A percentile compares a stretch with the other conserved stretches of the same genome.
phyloP scores from a whole-genome alignment of 2,113 vertebrate species.

The Heteronetta atricapilla region DNA sequence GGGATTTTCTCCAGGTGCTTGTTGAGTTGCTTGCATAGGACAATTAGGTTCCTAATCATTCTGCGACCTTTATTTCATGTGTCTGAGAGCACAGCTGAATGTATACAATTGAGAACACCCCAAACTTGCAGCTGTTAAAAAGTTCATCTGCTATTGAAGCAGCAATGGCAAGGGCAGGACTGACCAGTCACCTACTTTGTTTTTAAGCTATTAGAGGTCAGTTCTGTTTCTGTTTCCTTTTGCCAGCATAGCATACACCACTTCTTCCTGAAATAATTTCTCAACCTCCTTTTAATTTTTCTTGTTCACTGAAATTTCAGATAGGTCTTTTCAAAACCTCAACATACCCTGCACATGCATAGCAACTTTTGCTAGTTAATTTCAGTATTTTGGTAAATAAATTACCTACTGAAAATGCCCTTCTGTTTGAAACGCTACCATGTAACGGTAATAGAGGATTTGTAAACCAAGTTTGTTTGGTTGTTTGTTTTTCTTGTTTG shows the following conservation, averaged over 20 bases:
- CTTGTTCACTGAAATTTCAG: neutral
- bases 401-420: neutral
- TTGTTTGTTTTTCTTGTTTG: neutral
- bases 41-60: neutral
- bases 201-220: neutral
- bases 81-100: neutral
- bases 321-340: neutral
- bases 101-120: neutral
- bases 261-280: neutral
- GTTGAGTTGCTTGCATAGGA: neutral
- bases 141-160: neutral
- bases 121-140: neutral
- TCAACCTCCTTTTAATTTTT: neutral
- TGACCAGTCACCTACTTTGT: neutral
- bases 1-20: neutral
- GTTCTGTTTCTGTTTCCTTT: neutral
- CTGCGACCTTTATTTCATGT: neutral
- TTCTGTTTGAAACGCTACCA: neutral
- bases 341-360: neutral
- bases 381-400: neutral
- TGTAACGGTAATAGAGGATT: neutral
- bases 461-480: neutral
- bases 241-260: neutral
- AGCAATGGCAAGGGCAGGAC: neutral
- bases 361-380: neutral